Base-by-base conservation (phyloP, 1,140 invertebrate genomes). In the Atta texana region DNA sequence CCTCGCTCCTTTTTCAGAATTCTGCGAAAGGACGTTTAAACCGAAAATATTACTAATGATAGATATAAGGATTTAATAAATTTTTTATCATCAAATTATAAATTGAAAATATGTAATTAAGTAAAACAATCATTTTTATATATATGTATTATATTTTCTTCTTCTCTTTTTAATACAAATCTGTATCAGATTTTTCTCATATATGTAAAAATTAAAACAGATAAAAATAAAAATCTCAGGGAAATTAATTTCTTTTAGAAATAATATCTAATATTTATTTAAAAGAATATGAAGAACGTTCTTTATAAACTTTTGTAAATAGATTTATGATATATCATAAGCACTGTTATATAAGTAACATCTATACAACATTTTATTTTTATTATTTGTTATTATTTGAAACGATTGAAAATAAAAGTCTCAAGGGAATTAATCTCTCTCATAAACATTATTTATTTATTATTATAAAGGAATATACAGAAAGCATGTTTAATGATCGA, bases 211-310 rank as follows among this genome's bases (percentile, higher is more conserved):
- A 28, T 61, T 61, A 28, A 61, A 61, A 61, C 21, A 4, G 10
- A 61, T 28, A 7, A 61, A 61, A 66, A 66, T 66, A 66, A 66
- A 66, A 66, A 7, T 66, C 64, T 66, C 31, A 66, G 64, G 64
- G 64, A 4, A 66, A 39, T 21, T 39, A 39, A n/a, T 66, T 34
- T 66, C 18, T 66, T 39, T 39, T 21, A 66, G 2, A 39, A 66
- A 66, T 39, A 39, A 39, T 39, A 66, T 66, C 8, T n/a, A 31
- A 44, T 44, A 64, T 64, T 34, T 39, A 39, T 66, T 66, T 39
- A 12, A 21, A 64, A 14, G 24, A 63, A 64, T 64, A 5, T 1
- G 31, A n/a, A 21, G 14, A 39, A 28, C 7, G n/a, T 57, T 55
- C 53, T 55, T 57, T 57, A 61, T 28, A 61, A 61, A 14, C 8